A percentile compares a stretch with the other conserved stretches of the same genome.
Conservation (phyloP, 2,113 vertebrate species). For the Pterocles burchelli region DNA sequence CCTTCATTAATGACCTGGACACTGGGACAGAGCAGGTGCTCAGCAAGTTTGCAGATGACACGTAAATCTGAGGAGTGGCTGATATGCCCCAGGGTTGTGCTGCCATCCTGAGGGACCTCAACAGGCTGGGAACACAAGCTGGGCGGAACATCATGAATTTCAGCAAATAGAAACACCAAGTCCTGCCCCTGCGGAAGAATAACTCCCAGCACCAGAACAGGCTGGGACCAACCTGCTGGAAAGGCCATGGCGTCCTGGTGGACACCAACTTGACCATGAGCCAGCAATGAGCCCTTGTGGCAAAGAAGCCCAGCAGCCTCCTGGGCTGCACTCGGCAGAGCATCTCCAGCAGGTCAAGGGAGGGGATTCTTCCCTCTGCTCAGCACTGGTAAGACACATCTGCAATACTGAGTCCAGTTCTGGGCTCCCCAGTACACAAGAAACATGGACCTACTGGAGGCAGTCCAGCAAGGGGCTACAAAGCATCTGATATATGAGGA, state of each 20-base stretch:
- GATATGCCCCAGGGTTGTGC: rapidly evolving
- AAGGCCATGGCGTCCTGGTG: background rate
- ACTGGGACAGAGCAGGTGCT: background rate
- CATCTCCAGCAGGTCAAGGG: background rate
- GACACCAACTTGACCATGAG: background rate
- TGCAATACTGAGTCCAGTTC: background rate
- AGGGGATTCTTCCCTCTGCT: background rate
- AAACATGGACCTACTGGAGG: background rate
- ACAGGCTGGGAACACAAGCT: background rate
- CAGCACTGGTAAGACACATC: background rate
- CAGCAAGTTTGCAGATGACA: background rate
- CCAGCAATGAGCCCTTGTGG: background rate
- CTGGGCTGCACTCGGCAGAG: background rate
- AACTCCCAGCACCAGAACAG: background rate
- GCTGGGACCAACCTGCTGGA: background rate
- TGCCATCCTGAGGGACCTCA: background rate
- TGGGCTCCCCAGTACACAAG: background rate
- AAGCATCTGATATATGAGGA: background rate
- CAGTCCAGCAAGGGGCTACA: background rate
- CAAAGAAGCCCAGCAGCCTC: background rate
- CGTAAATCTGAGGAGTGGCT: background rate
- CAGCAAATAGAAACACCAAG: background rate
- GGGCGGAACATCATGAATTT: background rate
- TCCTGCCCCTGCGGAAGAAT: background rate
- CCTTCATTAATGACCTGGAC: background rate